These are phyloP conservation scores for Zygaena filipendulae DNA, from an alignment of 2,888 invertebrate species.

Conservation along the genomic window DNA sequence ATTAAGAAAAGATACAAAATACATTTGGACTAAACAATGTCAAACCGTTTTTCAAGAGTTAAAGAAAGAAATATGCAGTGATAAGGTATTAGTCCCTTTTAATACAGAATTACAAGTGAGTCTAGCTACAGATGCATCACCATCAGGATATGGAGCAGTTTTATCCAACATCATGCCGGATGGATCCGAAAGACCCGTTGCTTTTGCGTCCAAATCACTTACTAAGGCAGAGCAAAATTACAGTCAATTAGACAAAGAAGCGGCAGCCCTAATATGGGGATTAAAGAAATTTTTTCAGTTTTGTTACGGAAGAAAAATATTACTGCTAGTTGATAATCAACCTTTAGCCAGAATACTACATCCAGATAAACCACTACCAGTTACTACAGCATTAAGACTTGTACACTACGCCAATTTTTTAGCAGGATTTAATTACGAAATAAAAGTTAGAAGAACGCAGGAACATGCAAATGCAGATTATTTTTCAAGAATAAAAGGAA, in stretches of 20 bases:
- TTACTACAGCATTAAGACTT: slow-evolving; percentile 17
- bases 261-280: slow-evolving; percentile 25
- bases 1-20: slow-evolving; percentile 11
- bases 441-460: slow-evolving; percentile 13
- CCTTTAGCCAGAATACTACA: slow-evolving; percentile 26
- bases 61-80: slow-evolving; percentile 19
- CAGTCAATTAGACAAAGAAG: slow-evolving; percentile 33
- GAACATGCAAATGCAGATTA: slow-evolving; percentile 8
- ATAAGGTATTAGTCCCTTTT: slow-evolving; percentile 19
- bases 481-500: slow-evolving; percentile 5
- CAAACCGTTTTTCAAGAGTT: slow-evolving; percentile 9
- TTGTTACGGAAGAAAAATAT: slow-evolving; percentile 28
- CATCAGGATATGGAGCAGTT: too few relatives aligned
- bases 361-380: slow-evolving; percentile 19
- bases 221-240: slow-evolving; percentile 25
- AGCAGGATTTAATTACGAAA: slow-evolving; percentile 19
- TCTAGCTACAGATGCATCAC: slow-evolving; percentile 28
- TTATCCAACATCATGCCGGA: too few relatives aligned
- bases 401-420: slow-evolving; percentile 19
- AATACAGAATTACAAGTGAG: slow-evolving; percentile 17
- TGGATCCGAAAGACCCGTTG: slow-evolving; percentile 29
- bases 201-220: slow-evolving; percentile 28
- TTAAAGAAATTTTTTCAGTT: slow-evolving; percentile 29
- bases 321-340: slow-evolving; percentile 24
- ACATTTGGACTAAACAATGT: slow-evolving; percentile 12